Evolutionary conservation across 2,888 invertebrate species (phyloP).

Genomic region (Nephrotoma guestfalica): DNA sequence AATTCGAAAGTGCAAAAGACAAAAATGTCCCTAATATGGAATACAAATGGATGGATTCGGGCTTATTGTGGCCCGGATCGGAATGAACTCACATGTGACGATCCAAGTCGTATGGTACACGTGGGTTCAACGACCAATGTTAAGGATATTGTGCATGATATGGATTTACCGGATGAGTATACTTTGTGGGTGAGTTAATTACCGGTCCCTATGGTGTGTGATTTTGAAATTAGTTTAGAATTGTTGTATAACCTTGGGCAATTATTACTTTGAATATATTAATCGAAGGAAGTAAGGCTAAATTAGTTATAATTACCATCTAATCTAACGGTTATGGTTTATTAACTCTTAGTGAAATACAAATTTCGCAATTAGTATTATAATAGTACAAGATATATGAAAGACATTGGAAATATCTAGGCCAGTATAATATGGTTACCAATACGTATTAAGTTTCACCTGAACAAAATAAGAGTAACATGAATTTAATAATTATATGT

Average conservation of each 20-base stretch:
- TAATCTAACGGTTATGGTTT: background rate
- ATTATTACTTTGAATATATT: background rate
- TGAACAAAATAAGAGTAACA: background rate
- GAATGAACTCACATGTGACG: conserved; percentile 13
- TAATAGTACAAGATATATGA: background rate
- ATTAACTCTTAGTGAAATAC: background rate
- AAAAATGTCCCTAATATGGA: conserved; percentile 7
- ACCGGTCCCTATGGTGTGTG: too few species aligned
- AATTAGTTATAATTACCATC: background rate
- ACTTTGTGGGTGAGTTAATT: conserved; percentile 13
- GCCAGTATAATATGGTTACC: background rate
- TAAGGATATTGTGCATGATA: conserved; percentile 12
- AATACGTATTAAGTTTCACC: background rate
- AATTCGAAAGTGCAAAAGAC: background rate
- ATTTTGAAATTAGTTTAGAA: background rate
- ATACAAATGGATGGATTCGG: conserved; percentile 14
- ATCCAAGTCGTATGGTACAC: conserved; percentile 16
- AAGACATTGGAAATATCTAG: background rate
- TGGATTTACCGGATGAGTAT: conserved; percentile 15
- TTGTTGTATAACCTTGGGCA: background rate
- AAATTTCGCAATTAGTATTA: background rate
- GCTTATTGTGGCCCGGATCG: conserved; percentile 16
- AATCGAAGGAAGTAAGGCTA: background rate
- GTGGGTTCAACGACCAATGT: conserved; percentile 11
- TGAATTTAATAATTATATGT: background rate